Conservation (phyloP, 2,888 invertebrate genomes). For the Drosophila borealis region DNA sequence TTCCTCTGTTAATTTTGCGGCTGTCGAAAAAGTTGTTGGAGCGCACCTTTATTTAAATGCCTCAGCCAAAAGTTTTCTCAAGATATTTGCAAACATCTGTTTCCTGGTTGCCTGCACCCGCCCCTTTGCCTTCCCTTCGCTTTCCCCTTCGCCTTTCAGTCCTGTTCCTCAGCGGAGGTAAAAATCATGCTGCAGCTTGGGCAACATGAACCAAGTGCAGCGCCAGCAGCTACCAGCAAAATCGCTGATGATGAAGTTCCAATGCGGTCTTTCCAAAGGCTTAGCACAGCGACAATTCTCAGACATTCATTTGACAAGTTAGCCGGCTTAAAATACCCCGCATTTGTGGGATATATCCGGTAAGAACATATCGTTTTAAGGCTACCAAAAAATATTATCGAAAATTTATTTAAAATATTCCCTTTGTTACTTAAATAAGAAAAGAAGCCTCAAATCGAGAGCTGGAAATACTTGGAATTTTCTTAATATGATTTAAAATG, state of each 20-base stretch:
- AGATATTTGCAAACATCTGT: conserved; percentile 82
- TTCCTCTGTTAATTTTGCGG: conserved; percentile 39
- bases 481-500: too few species aligned
- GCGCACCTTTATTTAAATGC: conserved; percentile 77
- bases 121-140: background rate
- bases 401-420: background rate
- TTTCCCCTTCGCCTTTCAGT: background rate
- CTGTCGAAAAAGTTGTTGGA: conserved; percentile 66
- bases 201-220: conserved; percentile 49
- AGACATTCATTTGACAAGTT: conserved; percentile 9
- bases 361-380: background rate
- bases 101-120: conserved; percentile 51
- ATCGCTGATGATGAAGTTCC: conserved; percentile 55
- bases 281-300: conserved; percentile 9
- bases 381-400: background rate
- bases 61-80: conserved; percentile 73
- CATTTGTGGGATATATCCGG: background rate
- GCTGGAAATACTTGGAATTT: too few species aligned
- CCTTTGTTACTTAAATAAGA: too few species aligned
- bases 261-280: conserved; percentile 22
- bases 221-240: conserved; percentile 35
- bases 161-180: background rate
- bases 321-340: conserved; percentile 7
- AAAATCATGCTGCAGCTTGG: conserved; percentile 48
- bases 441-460: too few species aligned